Conservation (phyloP, 2,888 invertebrate species). For the Ophraella communa region DNA sequence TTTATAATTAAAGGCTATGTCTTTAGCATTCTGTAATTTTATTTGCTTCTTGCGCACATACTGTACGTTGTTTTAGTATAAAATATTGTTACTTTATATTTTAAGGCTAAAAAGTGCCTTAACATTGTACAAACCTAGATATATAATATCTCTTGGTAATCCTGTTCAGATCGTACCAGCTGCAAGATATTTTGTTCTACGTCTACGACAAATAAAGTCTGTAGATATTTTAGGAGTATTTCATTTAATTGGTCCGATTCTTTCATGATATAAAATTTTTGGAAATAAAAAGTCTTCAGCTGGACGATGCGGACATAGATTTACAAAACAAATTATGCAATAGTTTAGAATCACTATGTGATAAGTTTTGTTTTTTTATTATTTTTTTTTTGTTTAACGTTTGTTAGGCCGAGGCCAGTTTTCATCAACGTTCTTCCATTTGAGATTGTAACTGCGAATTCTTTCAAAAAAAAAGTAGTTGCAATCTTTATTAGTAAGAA, state of each 20-base stretch:
- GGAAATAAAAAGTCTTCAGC: too few species aligned
- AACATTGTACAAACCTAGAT: constrained; percentile 41
- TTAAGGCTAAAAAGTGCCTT: constrained; percentile 37
- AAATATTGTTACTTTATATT: constrained; percentile 20
- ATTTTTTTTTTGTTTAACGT: constrained; percentile 53
- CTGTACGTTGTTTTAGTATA: constrained; percentile 28
- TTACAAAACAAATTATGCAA: constrained; percentile 41
- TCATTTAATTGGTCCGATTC: too few species aligned
- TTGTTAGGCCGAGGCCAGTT: constrained; percentile 60
- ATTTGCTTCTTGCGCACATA: not conserved
- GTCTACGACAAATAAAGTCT: too few species aligned
- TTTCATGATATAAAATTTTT: too few species aligned
- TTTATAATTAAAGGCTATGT: not conserved
- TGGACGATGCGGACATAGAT: not conserved
- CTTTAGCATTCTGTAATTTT: too few species aligned
- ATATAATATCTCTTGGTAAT: constrained; percentile 39
- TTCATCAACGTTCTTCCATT: constrained; percentile 59
- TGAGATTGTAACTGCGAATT: constrained; percentile 46
- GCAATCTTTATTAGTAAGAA: constrained; percentile 47
- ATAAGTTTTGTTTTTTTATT: constrained; percentile 49
- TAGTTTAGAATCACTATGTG: constrained; percentile 53
- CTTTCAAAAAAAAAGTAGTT: constrained; percentile 30
- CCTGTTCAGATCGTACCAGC: not conserved
- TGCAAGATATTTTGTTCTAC: not conserved
- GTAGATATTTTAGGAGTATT: too few species aligned